phyloP scores from a whole-genome alignment of 2,888 invertebrate species.

The Harpalus rubripes region DNA sequence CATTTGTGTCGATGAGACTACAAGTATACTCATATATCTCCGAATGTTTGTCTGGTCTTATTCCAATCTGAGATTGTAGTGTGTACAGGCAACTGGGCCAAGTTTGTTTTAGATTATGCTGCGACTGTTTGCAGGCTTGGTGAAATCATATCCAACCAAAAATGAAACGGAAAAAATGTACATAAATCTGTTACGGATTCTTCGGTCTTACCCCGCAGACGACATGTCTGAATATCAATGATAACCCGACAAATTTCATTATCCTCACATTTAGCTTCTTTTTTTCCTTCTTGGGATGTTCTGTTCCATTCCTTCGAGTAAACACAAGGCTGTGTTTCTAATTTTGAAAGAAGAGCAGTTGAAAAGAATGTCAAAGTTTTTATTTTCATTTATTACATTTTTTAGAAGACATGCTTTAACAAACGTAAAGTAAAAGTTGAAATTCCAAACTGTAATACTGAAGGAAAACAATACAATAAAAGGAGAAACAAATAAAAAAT shows the following conservation, averaged over 20 bases:
- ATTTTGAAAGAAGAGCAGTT: conserved; percentile 10
- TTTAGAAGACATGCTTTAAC: not conserved
- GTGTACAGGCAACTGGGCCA: conserved; percentile 61
- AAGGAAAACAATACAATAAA: no score
- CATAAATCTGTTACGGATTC: conserved; percentile 55
- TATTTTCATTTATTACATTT: conserved; percentile 7
- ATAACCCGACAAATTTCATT: conserved; percentile 58
- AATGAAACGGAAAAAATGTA: conserved; percentile 58
- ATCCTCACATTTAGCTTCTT: conserved; percentile 51
- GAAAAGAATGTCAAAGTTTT: not conserved
- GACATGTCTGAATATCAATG: conserved; percentile 62
- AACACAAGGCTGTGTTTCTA: conserved; percentile 30
- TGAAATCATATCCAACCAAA: conserved; percentile 52
- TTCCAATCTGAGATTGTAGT: conserved; percentile 56
- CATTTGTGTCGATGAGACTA: not conserved
- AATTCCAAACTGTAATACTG: no score
- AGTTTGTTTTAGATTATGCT: conserved; percentile 65
- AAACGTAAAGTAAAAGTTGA: not conserved
- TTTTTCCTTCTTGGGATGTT: not conserved
- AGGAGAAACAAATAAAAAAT: no score
- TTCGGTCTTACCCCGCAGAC: conserved; percentile 31
- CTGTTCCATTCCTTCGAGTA: conserved; percentile 6
- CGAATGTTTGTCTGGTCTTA: conserved; percentile 42
- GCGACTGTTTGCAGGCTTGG: conserved; percentile 55
- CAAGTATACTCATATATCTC: conserved; percentile 54